A percentile compares a stretch with the other conserved stretches of the same genome.
These are phyloP conservation scores for Phacellophora camtschatica DNA, from an alignment of 30 jellyfish, hydroid and myxozoan genomes.

Conservation along the genomic window DNA sequence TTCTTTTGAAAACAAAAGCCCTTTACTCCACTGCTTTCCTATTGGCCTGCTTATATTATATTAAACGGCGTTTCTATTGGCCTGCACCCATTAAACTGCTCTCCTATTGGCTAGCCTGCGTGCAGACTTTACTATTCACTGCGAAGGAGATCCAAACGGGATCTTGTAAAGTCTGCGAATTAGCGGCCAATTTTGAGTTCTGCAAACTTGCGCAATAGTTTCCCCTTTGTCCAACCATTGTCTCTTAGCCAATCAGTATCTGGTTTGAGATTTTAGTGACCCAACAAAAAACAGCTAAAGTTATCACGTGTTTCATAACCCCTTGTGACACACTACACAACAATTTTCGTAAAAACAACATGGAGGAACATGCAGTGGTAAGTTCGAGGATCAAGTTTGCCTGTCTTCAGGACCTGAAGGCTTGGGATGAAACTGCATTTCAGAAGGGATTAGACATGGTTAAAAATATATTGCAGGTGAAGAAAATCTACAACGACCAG, in stretches of 20 bases:
- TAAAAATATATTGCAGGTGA: neutral
- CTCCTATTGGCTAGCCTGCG: no score
- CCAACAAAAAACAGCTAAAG: neutral
- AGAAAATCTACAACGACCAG: neutral
- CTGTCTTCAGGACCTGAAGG: neutral
- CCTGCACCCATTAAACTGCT: no score
- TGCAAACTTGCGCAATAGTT: neutral
- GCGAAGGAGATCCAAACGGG: no score
- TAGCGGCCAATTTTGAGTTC: slow-evolving; percentile 1
- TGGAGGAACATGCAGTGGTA: neutral
- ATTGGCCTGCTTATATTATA: no score
- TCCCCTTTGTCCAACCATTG: slow-evolving; percentile 5
- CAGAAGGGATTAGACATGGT: neutral
- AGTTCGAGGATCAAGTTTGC: neutral
- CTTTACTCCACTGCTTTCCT: no score
- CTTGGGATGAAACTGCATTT: neutral
- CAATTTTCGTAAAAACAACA: neutral
- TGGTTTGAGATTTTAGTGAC: slow-evolving; percentile 10
- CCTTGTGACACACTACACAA: neutral
- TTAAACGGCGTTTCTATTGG: no score
- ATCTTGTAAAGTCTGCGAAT: slow-evolving; percentile 3
- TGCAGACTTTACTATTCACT: no score
- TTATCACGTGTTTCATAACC: neutral
- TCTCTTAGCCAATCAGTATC: slow-evolving; percentile 13
- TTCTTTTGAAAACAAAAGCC: no score